A percentile compares a stretch with the other conserved stretches of the same genome.
Evolutionary conservation across 2,113 vertebrate species (phyloP).

Genomic region (Notiomystis cincta): DNA sequence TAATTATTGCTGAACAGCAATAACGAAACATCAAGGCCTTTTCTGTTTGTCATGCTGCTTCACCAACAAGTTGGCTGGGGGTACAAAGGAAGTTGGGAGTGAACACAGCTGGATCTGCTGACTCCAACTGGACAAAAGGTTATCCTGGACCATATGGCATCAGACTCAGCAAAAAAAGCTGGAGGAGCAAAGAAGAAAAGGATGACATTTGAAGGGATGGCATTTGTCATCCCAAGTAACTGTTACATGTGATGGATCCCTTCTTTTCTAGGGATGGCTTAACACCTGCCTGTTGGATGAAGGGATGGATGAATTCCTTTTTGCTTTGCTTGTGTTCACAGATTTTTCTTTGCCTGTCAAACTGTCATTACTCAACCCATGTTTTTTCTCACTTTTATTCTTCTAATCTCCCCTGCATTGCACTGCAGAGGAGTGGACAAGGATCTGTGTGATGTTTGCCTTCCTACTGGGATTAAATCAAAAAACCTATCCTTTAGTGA

Average conservation of each 20-base stretch:
- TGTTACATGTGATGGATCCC: background rate
- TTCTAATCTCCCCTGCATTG: background rate
- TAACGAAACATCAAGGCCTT: background rate
- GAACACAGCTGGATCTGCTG: background rate
- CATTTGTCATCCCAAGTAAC: background rate
- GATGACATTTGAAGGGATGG: background rate
- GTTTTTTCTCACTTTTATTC: background rate
- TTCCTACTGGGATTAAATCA: background rate
- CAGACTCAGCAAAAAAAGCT: background rate
- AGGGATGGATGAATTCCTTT: background rate
- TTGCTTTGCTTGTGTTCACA: background rate
- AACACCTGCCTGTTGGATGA: background rate
- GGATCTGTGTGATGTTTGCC: background rate
- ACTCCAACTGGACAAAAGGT: background rate
- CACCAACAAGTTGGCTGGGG: no score
- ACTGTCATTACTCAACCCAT: background rate
- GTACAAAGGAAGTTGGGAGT: background rate
- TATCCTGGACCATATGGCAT: background rate
- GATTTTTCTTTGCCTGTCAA: background rate
- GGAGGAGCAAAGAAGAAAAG: background rate
- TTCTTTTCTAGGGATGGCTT: background rate
- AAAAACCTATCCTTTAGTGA: background rate
- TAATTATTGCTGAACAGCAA: background rate
- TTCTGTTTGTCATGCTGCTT: background rate
- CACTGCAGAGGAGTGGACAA: background rate